Conservation (phyloP, 2,888 invertebrate species). For the Drosophila putrida region DNA sequence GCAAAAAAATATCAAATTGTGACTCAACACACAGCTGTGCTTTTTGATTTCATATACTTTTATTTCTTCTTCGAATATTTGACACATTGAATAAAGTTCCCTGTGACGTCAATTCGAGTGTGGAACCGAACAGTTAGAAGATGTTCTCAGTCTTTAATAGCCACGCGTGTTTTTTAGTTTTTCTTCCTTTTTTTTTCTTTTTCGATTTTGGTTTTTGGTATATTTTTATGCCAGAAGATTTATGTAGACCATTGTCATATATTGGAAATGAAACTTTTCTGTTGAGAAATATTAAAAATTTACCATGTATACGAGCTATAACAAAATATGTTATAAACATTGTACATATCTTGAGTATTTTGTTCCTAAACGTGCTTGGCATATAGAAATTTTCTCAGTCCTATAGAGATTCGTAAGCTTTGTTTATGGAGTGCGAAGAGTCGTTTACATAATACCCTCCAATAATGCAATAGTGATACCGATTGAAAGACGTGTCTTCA, state of each 20-base stretch:
- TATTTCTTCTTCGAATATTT: constrained; percentile 14
- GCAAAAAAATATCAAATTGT: constrained; percentile 14
- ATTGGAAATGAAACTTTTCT: constrained; percentile 13
- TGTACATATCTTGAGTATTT: neutral
- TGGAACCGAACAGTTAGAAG: constrained; percentile 8
- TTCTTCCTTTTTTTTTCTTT: neutral
- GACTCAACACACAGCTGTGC: constrained; percentile 37
- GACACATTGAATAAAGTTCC: constrained; percentile 18
- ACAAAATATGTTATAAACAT: neutral
- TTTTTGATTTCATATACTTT: constrained; percentile 19
- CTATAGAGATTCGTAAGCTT: neutral
- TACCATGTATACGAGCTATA: neutral
- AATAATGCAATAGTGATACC: neutral
- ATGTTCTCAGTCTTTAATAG: constrained; percentile 21
- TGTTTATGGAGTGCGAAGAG: constrained; percentile 4
- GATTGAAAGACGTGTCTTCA: constrained; percentile 40
- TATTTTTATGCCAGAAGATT: constrained; percentile 27
- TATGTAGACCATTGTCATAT: constrained; percentile 21
- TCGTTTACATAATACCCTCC: constrained; percentile 19
- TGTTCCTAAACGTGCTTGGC: constrained; percentile 30
- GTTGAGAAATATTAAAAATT: neutral
- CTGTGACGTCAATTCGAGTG: constrained; percentile 43
- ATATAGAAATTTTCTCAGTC: neutral
- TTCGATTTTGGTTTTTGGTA: neutral
- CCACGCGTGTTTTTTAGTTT: constrained; percentile 25